Conservation (phyloP, 2,888 invertebrate genomes). For the Eristalis tenax region DNA sequence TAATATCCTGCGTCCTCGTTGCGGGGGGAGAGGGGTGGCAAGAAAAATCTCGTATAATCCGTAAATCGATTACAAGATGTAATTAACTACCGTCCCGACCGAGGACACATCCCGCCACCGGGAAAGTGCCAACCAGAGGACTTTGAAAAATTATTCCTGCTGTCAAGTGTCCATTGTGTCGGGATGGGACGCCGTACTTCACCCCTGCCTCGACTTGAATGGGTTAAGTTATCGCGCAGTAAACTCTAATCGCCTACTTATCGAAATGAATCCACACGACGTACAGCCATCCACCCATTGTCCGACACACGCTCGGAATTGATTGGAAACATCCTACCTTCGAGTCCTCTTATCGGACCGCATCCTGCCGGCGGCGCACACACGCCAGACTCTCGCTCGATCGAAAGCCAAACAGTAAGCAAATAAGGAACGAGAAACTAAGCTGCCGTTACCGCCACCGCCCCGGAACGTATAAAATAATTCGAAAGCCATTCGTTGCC, state of each 20-base stretch:
- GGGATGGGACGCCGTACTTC: background rate
- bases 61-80: background rate
- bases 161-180: background rate
- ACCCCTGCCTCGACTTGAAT: conserved; percentile 21
- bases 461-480: conserved; percentile 24
- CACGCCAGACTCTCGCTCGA: background rate
- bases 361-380: background rate
- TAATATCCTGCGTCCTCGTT: conserved; percentile 4
- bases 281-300: background rate
- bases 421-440: conserved; percentile 17
- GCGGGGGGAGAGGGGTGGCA: background rate
- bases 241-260: conserved; percentile 44
- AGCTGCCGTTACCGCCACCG: background rate
- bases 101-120: background rate
- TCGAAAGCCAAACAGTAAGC: conserved; percentile 9
- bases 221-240: conserved; percentile 37
- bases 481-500: conserved; percentile 28
- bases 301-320: conserved; percentile 7
- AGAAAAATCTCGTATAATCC: background rate
- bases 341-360: background rate
- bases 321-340: conserved; percentile 39
- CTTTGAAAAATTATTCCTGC: background rate
- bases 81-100: background rate
- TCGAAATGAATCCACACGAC: conserved; percentile 36
- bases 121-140: background rate